phyloP scores from a whole-genome alignment of 2,888 invertebrate species.

The Leucoma salicis region DNA sequence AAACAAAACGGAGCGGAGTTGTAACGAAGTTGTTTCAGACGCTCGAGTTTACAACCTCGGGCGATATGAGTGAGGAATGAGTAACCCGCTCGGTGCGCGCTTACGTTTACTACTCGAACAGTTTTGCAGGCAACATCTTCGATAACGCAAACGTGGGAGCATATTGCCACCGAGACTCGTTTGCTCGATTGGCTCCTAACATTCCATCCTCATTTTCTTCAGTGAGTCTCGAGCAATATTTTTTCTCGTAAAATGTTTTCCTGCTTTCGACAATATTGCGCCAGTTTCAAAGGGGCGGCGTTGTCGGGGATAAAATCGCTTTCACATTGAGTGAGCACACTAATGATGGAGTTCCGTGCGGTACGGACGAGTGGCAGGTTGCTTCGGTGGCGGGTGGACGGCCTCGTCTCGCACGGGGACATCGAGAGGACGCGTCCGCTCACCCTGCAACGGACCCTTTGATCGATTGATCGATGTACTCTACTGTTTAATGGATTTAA shows the following conservation, averaged over 20 bases:
- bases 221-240: conserved; percentile 60
- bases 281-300: conserved; percentile 71
- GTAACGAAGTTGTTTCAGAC: conserved; percentile 77
- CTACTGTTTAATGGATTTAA: conserved; percentile 64
- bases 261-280: conserved; percentile 79
- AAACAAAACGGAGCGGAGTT: conserved; percentile 74
- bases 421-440: conserved; percentile 27
- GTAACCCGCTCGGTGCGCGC: conserved; percentile 46
- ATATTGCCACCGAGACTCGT: conserved; percentile 66
- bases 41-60: conserved; percentile 68
- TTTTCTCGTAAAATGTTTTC: conserved; percentile 76
- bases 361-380: conserved; percentile 41
- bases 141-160: conserved; percentile 65
- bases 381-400: conserved; percentile 28
- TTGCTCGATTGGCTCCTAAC: conserved; percentile 73
- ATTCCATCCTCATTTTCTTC: conserved; percentile 73
- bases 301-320: conserved; percentile 74
- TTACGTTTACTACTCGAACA: conserved; percentile 50
- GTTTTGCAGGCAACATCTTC: conserved; percentile 55
- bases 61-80: conserved; percentile 40
- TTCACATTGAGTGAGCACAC: conserved; percentile 80
- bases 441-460: conserved; percentile 53
- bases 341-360: conserved; percentile 80
- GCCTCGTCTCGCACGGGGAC: conserved; percentile 36
- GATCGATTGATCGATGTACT: conserved; percentile 62